phyloP scores from a whole-genome alignment of 2,113 vertebrate species.

The Brienomyrus longianalis region DNA sequence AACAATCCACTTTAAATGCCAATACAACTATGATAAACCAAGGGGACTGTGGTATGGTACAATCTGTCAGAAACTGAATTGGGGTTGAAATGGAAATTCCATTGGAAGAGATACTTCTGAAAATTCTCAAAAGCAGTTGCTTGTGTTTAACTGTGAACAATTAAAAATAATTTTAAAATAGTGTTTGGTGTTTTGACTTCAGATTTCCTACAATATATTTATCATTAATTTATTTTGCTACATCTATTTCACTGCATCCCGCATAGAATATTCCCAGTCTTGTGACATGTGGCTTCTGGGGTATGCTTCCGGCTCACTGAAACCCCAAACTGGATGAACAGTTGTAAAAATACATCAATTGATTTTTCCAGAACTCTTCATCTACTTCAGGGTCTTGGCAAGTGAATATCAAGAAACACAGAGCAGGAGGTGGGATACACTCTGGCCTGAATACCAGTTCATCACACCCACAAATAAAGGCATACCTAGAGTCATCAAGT shows the following conservation, averaged over 20 bases:
- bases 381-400: not conserved
- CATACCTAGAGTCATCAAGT: not conserved
- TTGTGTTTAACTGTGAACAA: slow-evolving; percentile 86
- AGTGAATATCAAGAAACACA: not conserved
- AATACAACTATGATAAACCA: slow-evolving; percentile 37
- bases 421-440: not conserved
- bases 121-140: slow-evolving; percentile 61
- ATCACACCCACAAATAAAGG: not conserved
- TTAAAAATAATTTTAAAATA: slow-evolving; percentile 14
- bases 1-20: slow-evolving; percentile 59
- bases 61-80: slow-evolving; percentile 41
- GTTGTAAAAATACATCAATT: not conserved
- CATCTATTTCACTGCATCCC: not conserved
- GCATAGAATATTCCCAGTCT: not conserved
- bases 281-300: not conserved
- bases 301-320: not conserved
- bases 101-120: slow-evolving; percentile 61
- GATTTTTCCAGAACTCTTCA: not conserved
- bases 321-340: not conserved
- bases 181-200: not conserved
- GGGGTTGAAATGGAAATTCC: not conserved
- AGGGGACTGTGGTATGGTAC: slow-evolving; percentile 51
- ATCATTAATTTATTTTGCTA: not conserved
- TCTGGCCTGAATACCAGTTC: not conserved
- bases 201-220: not conserved